Evolutionary conservation across 2,888 invertebrate species (phyloP).

Genomic region (Hydropsyche betteni): DNA sequence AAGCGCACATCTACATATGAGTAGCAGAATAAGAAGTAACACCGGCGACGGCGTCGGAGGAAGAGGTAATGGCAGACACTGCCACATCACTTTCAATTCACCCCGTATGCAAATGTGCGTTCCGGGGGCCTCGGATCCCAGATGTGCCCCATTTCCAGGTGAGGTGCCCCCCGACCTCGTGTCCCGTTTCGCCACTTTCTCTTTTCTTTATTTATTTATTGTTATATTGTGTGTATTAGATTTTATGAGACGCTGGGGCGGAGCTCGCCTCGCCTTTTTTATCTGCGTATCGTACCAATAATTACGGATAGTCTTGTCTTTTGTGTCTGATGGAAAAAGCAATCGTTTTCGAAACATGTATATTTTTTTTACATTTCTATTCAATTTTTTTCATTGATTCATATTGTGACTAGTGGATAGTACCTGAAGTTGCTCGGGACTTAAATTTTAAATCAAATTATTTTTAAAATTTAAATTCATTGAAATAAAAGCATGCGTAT

Average conservation of each 20-base stretch:
- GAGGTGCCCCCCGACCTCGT: constrained; percentile 34
- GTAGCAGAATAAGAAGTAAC: not conserved
- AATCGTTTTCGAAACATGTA: no score
- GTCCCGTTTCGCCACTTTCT: constrained; percentile 34
- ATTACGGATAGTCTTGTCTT: no score
- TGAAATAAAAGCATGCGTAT: no score
- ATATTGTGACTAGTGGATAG: no score
- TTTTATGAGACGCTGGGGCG: constrained; percentile 42
- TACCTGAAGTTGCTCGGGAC: no score
- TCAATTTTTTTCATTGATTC: no score
- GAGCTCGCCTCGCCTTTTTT: constrained; percentile 15
- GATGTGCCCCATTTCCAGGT: constrained; percentile 47
- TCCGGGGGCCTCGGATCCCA: constrained; percentile 42
- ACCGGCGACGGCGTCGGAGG: constrained; percentile 10
- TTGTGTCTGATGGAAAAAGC: no score
- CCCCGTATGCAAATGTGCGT: constrained; percentile 50
- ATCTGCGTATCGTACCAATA: constrained; percentile 12
- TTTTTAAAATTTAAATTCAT: no score
- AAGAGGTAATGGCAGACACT: constrained; percentile 46
- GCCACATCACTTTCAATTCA: constrained; percentile 50
- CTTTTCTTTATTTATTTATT: constrained; percentile 49
- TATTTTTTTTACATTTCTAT: no score
- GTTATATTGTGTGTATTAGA: constrained; percentile 43
- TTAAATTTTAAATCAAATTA: no score
- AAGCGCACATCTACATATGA: no score